Percentiles rank a stretch among this genome's conserved stretches.
Conservation (phyloP, 2,113 vertebrate species). For the Rhinoderma darwinii region DNA sequence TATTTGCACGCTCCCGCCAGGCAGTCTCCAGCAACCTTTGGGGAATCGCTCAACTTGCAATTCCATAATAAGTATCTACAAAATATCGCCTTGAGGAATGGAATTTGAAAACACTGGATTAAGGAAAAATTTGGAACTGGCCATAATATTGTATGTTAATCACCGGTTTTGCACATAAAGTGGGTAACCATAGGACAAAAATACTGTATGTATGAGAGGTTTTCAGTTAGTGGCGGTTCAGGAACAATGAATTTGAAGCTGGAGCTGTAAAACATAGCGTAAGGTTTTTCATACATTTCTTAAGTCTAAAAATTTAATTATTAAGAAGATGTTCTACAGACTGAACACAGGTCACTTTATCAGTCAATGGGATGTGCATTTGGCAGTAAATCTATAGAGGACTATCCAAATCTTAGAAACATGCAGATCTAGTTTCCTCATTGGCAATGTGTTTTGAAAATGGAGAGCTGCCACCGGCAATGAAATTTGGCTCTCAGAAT, state of each 20-base stretch:
- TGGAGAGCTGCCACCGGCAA: not conserved
- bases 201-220: not conserved
- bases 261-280: not conserved
- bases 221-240: not conserved
- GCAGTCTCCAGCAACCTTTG: too few species aligned
- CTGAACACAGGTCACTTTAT: not conserved
- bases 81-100: too few species aligned
- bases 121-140: too few species aligned
- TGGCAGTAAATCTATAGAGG: not conserved
- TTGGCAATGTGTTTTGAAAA: conserved; percentile 35
- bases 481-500: not conserved
- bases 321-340: not conserved
- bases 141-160: too few species aligned
- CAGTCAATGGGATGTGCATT: not conserved
- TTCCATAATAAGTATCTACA: too few species aligned
- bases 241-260: not conserved
- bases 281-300: not conserved
- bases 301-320: not conserved
- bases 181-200: too few species aligned
- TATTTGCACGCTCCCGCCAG: too few species aligned
- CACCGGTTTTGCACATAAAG: too few species aligned
- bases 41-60: too few species aligned
- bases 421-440: conserved; percentile 12
- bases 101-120: too few species aligned
- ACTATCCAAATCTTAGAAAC: conserved; percentile 12